Conservation (phyloP, 2,888 invertebrate species). For the Teleiodes luculella region DNA sequence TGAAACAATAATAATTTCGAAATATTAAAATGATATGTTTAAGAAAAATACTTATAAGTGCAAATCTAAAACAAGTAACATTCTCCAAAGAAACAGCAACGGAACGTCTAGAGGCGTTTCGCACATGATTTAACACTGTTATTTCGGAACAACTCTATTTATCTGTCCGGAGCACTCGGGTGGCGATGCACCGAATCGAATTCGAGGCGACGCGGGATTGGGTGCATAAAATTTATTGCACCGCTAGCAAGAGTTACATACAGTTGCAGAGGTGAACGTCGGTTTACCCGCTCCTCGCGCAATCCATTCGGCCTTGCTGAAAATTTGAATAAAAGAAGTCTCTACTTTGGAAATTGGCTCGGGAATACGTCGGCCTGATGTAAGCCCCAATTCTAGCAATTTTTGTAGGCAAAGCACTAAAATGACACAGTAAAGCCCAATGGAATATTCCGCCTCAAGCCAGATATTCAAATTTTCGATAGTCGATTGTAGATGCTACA, state of each 20-base stretch:
- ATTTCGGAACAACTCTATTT: conserved; percentile 54
- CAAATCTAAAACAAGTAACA: conserved; percentile 8
- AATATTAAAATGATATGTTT: no score
- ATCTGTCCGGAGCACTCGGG: conserved; percentile 33
- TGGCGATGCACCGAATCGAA: conserved; percentile 53
- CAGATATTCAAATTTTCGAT: not conserved
- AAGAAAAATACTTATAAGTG: no score
- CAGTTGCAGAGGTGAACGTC: conserved; percentile 23
- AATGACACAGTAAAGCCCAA: conserved; percentile 2
- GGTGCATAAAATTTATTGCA: conserved; percentile 58
- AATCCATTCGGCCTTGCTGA: conserved; percentile 9
- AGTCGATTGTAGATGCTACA: not conserved
- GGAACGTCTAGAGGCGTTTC: conserved; percentile 1
- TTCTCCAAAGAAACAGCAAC: conserved; percentile 2
- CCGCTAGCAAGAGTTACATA: conserved; percentile 29
- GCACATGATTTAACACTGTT: conserved; percentile 22
- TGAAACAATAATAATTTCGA: no score
- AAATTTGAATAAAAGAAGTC: conserved; percentile 14
- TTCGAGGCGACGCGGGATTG: conserved; percentile 53
- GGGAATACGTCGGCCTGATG: conserved; percentile 2
- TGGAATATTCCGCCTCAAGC: not conserved
- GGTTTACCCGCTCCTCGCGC: conserved; percentile 7
- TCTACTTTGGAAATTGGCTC: conserved; percentile 5
- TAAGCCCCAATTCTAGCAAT: not conserved
- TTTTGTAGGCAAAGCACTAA: not conserved